Percentiles rank a stretch among this genome's conserved stretches.
Conservation (phyloP, 1,140 invertebrate species). For the Drosophila repleta region DNA sequence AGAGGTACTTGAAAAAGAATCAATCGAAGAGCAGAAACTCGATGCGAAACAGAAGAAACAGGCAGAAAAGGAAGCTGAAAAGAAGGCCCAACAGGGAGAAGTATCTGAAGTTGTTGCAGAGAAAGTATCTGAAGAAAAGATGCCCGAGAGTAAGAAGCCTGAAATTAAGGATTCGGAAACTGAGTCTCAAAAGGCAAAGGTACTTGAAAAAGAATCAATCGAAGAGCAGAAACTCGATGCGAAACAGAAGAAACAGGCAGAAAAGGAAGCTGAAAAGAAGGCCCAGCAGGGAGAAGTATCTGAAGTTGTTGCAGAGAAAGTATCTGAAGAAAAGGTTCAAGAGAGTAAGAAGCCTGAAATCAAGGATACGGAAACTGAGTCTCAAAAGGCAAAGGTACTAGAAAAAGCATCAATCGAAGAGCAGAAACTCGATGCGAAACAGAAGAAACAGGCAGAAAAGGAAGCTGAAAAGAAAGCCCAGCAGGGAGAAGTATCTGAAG, state of each 20-base stretch:
- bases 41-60: slow-evolving; percentile 19
- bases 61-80: slow-evolving; percentile 1
- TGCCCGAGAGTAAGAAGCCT: slow-evolving; percentile 9
- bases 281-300: not conserved
- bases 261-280: slow-evolving; percentile 6
- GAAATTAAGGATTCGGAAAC: slow-evolving; percentile 4
- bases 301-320: not conserved
- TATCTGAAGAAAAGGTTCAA: slow-evolving; percentile 1
- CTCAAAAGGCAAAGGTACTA: too few relatives aligned
- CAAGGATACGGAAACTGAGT: slow-evolving; percentile 5
- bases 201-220: slow-evolving; percentile 1
- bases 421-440: too few relatives aligned
- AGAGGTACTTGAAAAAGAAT: slow-evolving; percentile 35
- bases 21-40: slow-evolving; percentile 13
- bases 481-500: too few relatives aligned
- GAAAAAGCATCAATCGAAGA: too few relatives aligned
- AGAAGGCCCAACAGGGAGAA: slow-evolving; percentile 21
- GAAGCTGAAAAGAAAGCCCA: too few relatives aligned
- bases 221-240: slow-evolving; percentile 8
- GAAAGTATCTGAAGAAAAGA: slow-evolving; percentile 25
- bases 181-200: slow-evolving; percentile 35
- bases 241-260: slow-evolving; percentile 19
- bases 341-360: too few relatives aligned
- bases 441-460: too few relatives aligned
- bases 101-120: slow-evolving; percentile 27